Evolutionary conservation across 2,797 vertebrate species (phyloP).

Genomic region (Melanotaenia parkinsoni): DNA sequence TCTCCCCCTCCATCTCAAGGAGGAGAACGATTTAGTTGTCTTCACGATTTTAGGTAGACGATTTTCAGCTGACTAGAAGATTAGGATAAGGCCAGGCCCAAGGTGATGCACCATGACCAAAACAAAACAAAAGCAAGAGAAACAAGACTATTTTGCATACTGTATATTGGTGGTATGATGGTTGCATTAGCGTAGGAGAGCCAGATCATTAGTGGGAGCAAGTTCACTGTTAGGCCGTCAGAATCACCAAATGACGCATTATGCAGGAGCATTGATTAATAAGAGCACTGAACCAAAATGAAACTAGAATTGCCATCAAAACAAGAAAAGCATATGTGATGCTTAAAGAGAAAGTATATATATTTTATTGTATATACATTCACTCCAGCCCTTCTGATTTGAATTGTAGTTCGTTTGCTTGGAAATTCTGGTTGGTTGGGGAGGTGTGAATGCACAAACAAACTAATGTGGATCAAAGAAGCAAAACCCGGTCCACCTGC

Average conservation of each 20-base stretch:
- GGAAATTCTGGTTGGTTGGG: no score
- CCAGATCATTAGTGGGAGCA: not conserved
- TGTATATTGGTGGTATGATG: constrained; percentile 5
- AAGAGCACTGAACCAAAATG: not conserved
- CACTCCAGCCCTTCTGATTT: no score
- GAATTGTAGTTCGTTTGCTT: not conserved
- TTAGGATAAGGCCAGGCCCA: not conserved
- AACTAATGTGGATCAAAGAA: no score
- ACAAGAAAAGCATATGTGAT: not conserved
- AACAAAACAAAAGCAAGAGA: constrained; percentile 5
- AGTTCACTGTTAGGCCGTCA: not conserved
- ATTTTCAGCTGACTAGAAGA: not conserved
- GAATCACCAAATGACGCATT: constrained; percentile 1
- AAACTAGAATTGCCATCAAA: not conserved
- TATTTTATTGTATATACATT: no score
- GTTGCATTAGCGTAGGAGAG: constrained; percentile 6
- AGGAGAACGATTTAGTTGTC: not conserved
- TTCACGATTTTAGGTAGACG: not conserved
- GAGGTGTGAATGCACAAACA: no score
- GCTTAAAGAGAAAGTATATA: not conserved
- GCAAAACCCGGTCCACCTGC: no score
- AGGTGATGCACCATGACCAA: not conserved
- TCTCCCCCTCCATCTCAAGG: not conserved
- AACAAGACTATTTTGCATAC: not conserved
- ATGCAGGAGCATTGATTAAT: not conserved